These are phyloP conservation scores for Rhynchotus rufescens DNA, from an alignment of 2,797 vertebrate genomes.

Conservation along the genomic window DNA sequence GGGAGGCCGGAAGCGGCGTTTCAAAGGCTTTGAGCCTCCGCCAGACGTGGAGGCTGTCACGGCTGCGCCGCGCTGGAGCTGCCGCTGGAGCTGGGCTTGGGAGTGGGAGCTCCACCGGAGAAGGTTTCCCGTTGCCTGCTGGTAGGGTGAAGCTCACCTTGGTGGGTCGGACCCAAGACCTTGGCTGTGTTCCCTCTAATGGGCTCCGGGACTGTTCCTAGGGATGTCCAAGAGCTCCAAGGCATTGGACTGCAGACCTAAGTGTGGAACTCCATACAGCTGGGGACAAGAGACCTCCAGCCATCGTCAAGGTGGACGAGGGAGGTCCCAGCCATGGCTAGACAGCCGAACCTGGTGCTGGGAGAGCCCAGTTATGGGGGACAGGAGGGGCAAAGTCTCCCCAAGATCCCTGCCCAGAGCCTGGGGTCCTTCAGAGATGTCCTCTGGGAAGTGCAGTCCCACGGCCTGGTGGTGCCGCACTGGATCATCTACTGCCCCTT, in stretches of 20 bases:
- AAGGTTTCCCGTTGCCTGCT: not conserved
- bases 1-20: not conserved
- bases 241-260: not conserved
- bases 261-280: not conserved
- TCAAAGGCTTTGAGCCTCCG: not conserved
- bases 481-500: not conserved
- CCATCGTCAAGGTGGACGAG: not conserved
- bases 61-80: not conserved
- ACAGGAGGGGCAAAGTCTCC: not conserved
- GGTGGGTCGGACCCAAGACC: rapidly evolving
- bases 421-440: not conserved
- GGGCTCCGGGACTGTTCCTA: not conserved
- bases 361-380: not conserved
- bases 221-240: not conserved
- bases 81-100: not conserved
- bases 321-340: not conserved
- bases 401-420: not conserved
- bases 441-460: not conserved
- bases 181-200: not conserved
- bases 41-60: not conserved
- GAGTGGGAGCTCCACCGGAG: not conserved
- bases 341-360: not conserved
- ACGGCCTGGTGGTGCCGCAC: rapidly evolving
- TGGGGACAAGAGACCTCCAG: not conserved
- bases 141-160: rapidly evolving